phyloP scores from a whole-genome alignment of 2,888 invertebrate genomes.

The Euplexia lucipara region DNA sequence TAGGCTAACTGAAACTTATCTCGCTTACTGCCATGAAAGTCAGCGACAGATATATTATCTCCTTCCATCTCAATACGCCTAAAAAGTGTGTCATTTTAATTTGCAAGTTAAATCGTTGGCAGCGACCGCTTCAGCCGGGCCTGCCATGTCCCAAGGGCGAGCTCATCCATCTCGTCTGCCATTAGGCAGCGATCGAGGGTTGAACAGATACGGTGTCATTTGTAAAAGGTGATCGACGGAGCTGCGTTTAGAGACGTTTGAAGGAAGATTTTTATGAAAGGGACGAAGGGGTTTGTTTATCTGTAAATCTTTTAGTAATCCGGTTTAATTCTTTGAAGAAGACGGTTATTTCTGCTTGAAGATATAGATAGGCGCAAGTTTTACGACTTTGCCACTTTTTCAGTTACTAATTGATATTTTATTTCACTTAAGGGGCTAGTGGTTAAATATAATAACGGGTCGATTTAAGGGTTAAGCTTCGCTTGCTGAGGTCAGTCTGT shows the following conservation, averaged over 20 bases:
- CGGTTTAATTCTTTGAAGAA: background rate
- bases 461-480: too few relatives aligned
- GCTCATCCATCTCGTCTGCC: slow-evolving; percentile 59
- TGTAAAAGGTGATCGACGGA: slow-evolving; percentile 50
- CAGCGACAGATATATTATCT: slow-evolving; percentile 3
- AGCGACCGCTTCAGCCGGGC: slow-evolving; percentile 23
- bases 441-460: too few relatives aligned
- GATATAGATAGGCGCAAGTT: background rate
- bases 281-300: background rate
- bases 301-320: background rate
- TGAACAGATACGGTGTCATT: slow-evolving; percentile 51
- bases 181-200: slow-evolving; percentile 59
- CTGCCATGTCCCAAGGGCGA: slow-evolving; percentile 49
- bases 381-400: too few relatives aligned
- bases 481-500: too few relatives aligned
- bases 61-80: slow-evolving; percentile 14
- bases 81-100: slow-evolving; percentile 58
- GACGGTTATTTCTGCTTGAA: background rate
- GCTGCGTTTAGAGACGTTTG: slow-evolving; percentile 16
- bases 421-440: too few relatives aligned
- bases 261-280: background rate
- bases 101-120: slow-evolving; percentile 60
- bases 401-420: too few relatives aligned
- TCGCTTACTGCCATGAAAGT: background rate
- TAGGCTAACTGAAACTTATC: too few relatives aligned